Evolutionary conservation across 2,888 invertebrate species (phyloP).

Genomic region (Autographa gamma): DNA sequence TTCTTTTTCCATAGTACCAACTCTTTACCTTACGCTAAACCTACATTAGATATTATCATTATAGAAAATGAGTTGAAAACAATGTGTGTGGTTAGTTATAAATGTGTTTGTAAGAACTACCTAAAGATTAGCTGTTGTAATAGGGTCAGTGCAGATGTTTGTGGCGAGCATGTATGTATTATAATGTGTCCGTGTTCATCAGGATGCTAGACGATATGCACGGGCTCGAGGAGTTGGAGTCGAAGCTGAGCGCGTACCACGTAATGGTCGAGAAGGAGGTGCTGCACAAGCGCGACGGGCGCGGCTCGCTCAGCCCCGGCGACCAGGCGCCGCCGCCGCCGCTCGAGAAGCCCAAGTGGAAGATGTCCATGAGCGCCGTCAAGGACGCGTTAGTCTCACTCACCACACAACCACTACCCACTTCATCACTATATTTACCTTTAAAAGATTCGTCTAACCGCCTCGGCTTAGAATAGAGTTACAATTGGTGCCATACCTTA

Average conservation of each 20-base stretch:
- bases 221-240: slow-evolving; percentile 93
- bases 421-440: neutral
- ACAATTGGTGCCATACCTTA: neutral
- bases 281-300: slow-evolving; percentile 83
- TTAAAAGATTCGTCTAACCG: neutral
- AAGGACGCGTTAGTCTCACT: slow-evolving; percentile 82
- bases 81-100: neutral
- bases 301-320: slow-evolving; percentile 79
- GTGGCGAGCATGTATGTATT: slow-evolving; percentile 44
- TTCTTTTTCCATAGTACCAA: slow-evolving; percentile 10
- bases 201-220: slow-evolving; percentile 91
- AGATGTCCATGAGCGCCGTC: slow-evolving; percentile 91
- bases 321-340: slow-evolving; percentile 86
- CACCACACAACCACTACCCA: slow-evolving; percentile 12
- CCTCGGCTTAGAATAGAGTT: neutral
- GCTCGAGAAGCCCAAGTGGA: slow-evolving; percentile 90
- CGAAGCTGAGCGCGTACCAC: slow-evolving; percentile 93
- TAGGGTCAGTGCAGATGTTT: slow-evolving; percentile 15
- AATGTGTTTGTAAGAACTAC: neutral
- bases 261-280: slow-evolving; percentile 92
- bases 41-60: neutral
- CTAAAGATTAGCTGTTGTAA: slow-evolving; percentile 20
- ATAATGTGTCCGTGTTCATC: slow-evolving; percentile 59
- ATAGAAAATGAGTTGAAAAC: neutral
- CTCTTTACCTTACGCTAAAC: neutral